Evolutionary conservation across 1,140 invertebrate genomes (phyloP), one percentile per base, ranked within the genome.

Genomic region (Doryteuthis pealeii): DNA sequence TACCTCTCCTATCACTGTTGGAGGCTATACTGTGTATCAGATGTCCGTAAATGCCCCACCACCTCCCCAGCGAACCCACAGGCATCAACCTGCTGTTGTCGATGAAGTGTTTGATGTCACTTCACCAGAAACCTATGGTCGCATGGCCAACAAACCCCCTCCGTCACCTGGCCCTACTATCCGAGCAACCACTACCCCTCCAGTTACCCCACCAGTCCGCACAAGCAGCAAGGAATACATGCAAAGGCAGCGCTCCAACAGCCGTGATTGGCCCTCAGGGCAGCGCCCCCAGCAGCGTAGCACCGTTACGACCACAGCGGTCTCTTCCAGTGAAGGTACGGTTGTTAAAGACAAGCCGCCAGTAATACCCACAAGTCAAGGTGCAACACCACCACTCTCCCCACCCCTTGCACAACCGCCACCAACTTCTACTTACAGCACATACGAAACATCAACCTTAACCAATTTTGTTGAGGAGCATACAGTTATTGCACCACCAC

Each of bases 171-270:
- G 74, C 18, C 78, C 79, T 79, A 73, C 81, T 83, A 71, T 77
- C 79, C 10, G 90, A 90, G 5, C 90, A 89, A 3, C 90, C 91
- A 89, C 90, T 12, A 91, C 91, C 76, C 90, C 91, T 30, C 83
- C 91, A 33, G 72, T 76, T 5, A 73, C 76, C 2, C 87, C 91
- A 74, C 89, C 91, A 74, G 81, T 79, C 49, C 81, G 88, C 72
- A 83, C 81, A 33, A 84, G 87, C 76, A 87, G 86, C 71, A 82
- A 82, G 73, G 83, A 87, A 70, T 83, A 80, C 76, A 79, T 81
- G 78, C 78, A 79, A 69, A 71, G 70, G 54, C 54, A 62, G 66
- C 18, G 68, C 72, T 54, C 62, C 22, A 70, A 35, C 54, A 58
- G 22, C 45, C 67, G 71, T 32, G 62, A 71, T 54, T 74, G 49